Evolutionary conservation across 2,888 invertebrate genomes (phyloP), one percentile per base, ranked within the genome.

Genomic region (Dyspetes luteomarginatus): DNA sequence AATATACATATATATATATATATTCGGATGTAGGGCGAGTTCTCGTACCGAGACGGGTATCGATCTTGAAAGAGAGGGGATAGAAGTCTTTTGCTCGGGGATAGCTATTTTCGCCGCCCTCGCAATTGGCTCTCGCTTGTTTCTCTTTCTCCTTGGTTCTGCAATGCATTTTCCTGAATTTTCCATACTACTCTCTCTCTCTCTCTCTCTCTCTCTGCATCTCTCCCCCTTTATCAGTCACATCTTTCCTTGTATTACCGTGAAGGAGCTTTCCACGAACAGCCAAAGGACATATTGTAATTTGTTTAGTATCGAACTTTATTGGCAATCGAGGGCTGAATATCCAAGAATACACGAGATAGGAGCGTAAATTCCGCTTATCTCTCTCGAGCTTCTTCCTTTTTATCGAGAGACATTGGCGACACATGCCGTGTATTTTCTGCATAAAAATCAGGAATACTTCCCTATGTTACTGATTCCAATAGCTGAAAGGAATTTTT

Each of bases 221-320:
- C 43, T 64, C 55, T 24, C n/a, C 12, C 19, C 30, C 48, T 36
- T 26, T 12, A 36, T 67, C n/a, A n/a, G n/a, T n/a, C 55, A n/a
- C 22, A 30, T 12, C 56, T 30, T 9, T 65, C 71, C 17, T 24
- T 67, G 43, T 48, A 76, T 76, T 62, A 45, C 52, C 17, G 52
- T 60, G 41, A 28, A 15, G 24, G 17, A 48, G 75, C 60, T 76
- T 64, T 65, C 7, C 56, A 7, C 45, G 65, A 60, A 45, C 9
- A 30, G 28, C 52, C 58, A 62, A 68, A 68, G 68, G 76, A 81
- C 73, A 77, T 65, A 77, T 81, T 73, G 81, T 73, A 68, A 81
- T 77, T 76, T 81, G 73, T 77, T 77, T 77, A 76, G 72, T 77
- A 81, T 77, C 81, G 77, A 68, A 77, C 68, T 81, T 81, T 77